Evolutionary conservation across 1,140 invertebrate genomes (phyloP), one percentile per base, ranked within the genome.

Genomic region (Caenorhabditis tropicalis): DNA sequence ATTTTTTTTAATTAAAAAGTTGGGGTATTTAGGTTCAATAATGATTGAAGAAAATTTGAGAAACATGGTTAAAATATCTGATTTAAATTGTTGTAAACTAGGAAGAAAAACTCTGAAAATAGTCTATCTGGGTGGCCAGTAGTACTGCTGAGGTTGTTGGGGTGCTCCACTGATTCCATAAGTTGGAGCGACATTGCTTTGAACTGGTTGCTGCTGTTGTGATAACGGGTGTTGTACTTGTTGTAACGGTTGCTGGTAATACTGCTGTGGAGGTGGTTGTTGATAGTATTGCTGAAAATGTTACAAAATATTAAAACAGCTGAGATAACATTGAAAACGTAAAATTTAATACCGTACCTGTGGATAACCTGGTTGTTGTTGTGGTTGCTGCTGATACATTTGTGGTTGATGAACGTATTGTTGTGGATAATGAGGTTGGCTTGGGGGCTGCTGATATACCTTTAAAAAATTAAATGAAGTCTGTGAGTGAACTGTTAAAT

Each of bases 151-250:
- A 6, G 39, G 39, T 43, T 43, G 39, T 43, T n/a, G n/a, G 0
- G 29, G 60, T 70, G 29, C 33, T 36, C 65, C 65, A 74, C 65
- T 19, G 19, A 51, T 51, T 36, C 58, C 65, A 21, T 74, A 74
- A 12, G 36, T 9, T 3, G 65, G n/a, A 9, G 65, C 60, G 0
- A 5, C 6, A 24, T n/a, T 31, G 19, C 7, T 65, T 36, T 65
- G 58, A 4, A 65, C 9, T 65, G 10, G 58, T 36, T 21, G 29
- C 58, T 36, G 29, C n/a, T 65, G 58, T 65, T 9, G 58, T 3
- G 7, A 3, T 16, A 46, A 12, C 2, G 27, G 56, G 27, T 21
- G 24, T 6, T 58, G 56, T 7, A 31, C 24, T 58, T 58, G 49
- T 51, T 51, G 49, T 2, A 6, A 27, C 29, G 27, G 29, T n/a